These are phyloP conservation scores for Eupleurogrammus muticus DNA, from an alignment of 2,797 vertebrate species.

Conservation along the genomic window DNA sequence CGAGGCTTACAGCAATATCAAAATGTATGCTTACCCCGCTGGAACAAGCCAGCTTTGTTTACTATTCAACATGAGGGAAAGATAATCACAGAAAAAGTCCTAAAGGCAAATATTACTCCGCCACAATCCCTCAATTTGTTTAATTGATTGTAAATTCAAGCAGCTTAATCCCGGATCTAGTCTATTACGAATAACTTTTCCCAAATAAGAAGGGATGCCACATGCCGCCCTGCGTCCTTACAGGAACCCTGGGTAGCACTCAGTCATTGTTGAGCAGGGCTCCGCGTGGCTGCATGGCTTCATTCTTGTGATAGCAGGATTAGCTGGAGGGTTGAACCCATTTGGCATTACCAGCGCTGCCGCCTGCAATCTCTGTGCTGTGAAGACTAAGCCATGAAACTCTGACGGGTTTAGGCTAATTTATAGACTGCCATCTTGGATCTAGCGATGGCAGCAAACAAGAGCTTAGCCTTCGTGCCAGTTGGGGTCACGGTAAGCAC, in stretches of 20 bases:
- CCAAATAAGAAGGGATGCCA: slow-evolving; percentile 41
- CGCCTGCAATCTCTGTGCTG: slow-evolving; percentile 54
- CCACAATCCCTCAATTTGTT: slow-evolving; percentile 63
- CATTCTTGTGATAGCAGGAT: slow-evolving; percentile 73
- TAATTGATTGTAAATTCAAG: slow-evolving; percentile 72
- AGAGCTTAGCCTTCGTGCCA: slow-evolving; percentile 68
- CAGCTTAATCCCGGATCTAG: slow-evolving; percentile 65
- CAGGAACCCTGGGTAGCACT: slow-evolving; percentile 49
- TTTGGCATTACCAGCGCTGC: slow-evolving; percentile 64
- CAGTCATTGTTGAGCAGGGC: slow-evolving; percentile 56
- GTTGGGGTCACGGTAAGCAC: slow-evolving; percentile 67
- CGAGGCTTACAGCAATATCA: slow-evolving; percentile 30
- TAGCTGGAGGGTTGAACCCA: slow-evolving; percentile 67
- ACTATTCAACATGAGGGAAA: slow-evolving; percentile 34
- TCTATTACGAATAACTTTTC: slow-evolving; percentile 59
- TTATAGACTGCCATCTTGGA: slow-evolving; percentile 75
- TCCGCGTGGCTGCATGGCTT: slow-evolving; percentile 57
- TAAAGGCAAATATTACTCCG: slow-evolving; percentile 45
- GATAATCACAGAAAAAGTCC: slow-evolving; percentile 56
- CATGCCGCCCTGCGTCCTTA: slow-evolving; percentile 52
- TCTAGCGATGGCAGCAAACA: slow-evolving; percentile 59
- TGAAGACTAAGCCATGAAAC: slow-evolving; percentile 73
- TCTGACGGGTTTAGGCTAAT: slow-evolving; percentile 72
- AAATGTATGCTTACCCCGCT: slow-evolving; percentile 38
- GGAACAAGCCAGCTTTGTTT: slow-evolving; percentile 53